Percentiles rank a stretch among this genome's conserved stretches.
These are phyloP conservation scores for Palythoa heliodiscus DNA, from an alignment of 92 coral and sea anemone genomes.

Conservation along the genomic window DNA sequence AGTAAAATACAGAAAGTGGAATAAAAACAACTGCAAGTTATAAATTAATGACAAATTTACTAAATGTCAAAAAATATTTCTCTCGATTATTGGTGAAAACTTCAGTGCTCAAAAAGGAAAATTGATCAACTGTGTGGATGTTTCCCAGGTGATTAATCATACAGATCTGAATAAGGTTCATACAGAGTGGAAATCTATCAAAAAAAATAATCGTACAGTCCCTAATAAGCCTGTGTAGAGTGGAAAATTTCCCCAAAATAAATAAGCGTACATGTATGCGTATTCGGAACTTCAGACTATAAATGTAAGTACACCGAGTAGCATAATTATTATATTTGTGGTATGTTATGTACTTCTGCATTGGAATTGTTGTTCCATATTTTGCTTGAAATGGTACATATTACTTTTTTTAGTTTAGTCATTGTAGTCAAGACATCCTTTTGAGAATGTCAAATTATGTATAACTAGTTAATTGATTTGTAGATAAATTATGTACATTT, in stretches of 20 bases:
- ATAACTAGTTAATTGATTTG: constrained; percentile 21
- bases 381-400: constrained; percentile 7
- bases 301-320: constrained; percentile 21
- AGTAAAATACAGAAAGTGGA: constrained; percentile 25
- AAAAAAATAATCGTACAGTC: constrained; percentile 2
- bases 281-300: no score
- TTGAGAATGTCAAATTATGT: constrained; percentile 22
- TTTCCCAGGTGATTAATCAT: constrained; percentile 17
- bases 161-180: constrained; percentile 45
- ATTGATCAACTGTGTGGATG: neutral
- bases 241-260: neutral
- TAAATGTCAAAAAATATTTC: constrained; percentile 17
- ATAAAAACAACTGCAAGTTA: constrained; percentile 19
- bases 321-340: constrained; percentile 15
- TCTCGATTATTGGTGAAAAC: constrained; percentile 18
- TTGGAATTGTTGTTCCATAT: constrained; percentile 13
- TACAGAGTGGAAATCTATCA: constrained; percentile 25
- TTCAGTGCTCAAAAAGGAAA: constrained; percentile 13
- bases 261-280: no score
- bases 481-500: constrained; percentile 19
- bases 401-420: neutral
- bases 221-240: neutral
- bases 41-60: constrained; percentile 15
- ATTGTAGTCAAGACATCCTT: constrained; percentile 24
- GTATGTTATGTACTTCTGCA: constrained; percentile 11